Percentiles rank a stretch among this genome's conserved stretches.
phyloP scores from a whole-genome alignment of 92 coral and sea anemone species.

The Epizoanthus stellaris region DNA sequence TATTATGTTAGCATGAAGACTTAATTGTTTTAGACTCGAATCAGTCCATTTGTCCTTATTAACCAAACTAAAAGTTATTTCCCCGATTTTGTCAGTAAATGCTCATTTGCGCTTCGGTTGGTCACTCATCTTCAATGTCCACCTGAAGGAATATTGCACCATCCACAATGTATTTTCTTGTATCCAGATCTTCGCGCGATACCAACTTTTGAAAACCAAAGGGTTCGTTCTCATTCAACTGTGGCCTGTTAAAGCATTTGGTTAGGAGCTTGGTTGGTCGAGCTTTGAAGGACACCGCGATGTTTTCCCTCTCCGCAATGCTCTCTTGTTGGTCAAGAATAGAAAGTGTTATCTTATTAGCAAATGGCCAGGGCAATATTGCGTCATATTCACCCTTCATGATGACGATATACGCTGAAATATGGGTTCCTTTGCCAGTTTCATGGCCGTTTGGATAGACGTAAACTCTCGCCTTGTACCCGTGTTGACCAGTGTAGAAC shows the following conservation, averaged over 20 bases:
- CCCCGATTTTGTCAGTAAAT: not conserved
- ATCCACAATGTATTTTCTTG: conserved; percentile 4
- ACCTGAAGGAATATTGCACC: conserved; percentile 22
- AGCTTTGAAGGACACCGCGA: not conserved
- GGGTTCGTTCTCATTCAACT: conserved; percentile 26
- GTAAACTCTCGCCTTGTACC: conserved; percentile 82
- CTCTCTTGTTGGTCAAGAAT: conserved; percentile 73
- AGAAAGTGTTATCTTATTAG: conserved; percentile 71
- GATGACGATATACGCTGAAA: conserved; percentile 80
- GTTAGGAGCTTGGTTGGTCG: not conserved
- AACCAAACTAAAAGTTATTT: too few relatives aligned
- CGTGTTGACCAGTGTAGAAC: conserved; percentile 80
- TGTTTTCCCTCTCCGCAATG: conserved; percentile 1
- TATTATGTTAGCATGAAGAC: too few relatives aligned
- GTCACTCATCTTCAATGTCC: conserved; percentile 7
- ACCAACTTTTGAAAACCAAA: conserved; percentile 25
- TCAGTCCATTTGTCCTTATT: too few relatives aligned
- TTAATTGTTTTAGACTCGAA: too few relatives aligned
- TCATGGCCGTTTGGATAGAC: conserved; percentile 89
- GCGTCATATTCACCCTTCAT: conserved; percentile 92
- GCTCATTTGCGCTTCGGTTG: not conserved
- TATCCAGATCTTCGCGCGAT: conserved; percentile 6
- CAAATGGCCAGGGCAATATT: conserved; percentile 90
- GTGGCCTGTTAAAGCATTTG: conserved; percentile 15
- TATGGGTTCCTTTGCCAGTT: conserved; percentile 69